Percentiles rank a stretch among this genome's conserved stretches.
phyloP scores from a whole-genome alignment of 2,797 vertebrate genomes.

The Galago senegalensis region DNA sequence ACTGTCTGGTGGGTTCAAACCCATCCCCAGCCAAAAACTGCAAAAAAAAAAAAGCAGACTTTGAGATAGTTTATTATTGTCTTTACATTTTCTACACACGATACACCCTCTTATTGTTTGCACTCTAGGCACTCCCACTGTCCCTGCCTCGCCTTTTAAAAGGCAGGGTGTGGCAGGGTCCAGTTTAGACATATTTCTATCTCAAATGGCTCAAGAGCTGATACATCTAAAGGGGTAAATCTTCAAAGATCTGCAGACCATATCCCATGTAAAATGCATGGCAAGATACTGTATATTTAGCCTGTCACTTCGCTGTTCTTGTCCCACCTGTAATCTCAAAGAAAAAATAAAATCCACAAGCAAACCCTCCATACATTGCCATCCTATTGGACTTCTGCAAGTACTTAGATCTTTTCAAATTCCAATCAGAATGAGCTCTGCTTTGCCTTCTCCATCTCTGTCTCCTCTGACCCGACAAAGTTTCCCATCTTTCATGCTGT shows the following conservation, averaged over 20 bases:
- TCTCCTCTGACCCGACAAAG: constrained; percentile 87
- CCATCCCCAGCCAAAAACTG: too few relatives aligned
- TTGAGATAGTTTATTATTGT: not conserved
- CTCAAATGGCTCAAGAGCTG: constrained; percentile 37
- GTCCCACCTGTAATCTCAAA: constrained; percentile 66
- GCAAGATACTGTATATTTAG: constrained; percentile 60
- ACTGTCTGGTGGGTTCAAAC: too few relatives aligned
- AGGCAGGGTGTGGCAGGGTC: not conserved
- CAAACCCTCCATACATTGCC: constrained; percentile 39
- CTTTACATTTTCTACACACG: constrained; percentile 58
- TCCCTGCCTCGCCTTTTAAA: not conserved
- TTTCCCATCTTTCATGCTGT: constrained; percentile 94
- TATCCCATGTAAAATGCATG: constrained; percentile 40
- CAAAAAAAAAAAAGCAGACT: constrained; percentile 8
- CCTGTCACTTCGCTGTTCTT: constrained; percentile 37
- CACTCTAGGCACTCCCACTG: not conserved
- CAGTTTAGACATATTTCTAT: constrained; percentile 71
- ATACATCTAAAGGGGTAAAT: constrained; percentile 55
- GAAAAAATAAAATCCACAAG: not conserved
- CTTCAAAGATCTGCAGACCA: constrained; percentile 70
- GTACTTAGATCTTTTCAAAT: constrained; percentile 89
- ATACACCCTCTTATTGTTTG: constrained; percentile 6
- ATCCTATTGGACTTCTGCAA: constrained; percentile 80
- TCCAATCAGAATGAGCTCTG: constrained; percentile 89
- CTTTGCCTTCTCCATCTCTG: constrained; percentile 90